Evolutionary conservation across 2,113 vertebrate genomes (phyloP), one percentile per base, ranked within the genome.

Genomic region (Chaenocephalus aceratus): DNA sequence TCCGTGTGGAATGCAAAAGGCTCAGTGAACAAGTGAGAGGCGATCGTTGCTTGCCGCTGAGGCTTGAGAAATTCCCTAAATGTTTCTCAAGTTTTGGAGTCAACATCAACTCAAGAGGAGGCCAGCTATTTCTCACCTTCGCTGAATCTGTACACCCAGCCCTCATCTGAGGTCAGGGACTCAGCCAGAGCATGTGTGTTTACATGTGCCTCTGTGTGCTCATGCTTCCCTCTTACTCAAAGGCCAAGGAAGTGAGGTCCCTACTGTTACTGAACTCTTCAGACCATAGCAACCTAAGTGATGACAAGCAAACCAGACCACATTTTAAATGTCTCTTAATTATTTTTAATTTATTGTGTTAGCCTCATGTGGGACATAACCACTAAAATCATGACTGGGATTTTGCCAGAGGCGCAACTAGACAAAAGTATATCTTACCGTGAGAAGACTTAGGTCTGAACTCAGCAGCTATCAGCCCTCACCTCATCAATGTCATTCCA

Each of bases 71-170:
- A 95, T 94, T 94, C 91, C 80, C 70, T 21, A 73, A 86, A 87
- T 89, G 87, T 87, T 88, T 93, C 86, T 88, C 82, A 89, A 77
- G 85, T 83, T 86, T 91, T 68, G 79, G 75, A 91, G 69, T 88
- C 86, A 70, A 79, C 78, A 83, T 85, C 77, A 80, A 78, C 79
- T 88, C 83, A 72, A 89, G 79, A 75, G 67, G 79, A 88, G 80
- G 61, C 63, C 26, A 81, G 85, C 76, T 91, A 86, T 93, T 91
- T 93, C 91, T 91, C 91, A 91, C 91, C 89, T 92, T 86, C 45
- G 8, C 65, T 75, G 71, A 80, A 80, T 90, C 74, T 84, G 72
- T 67, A 57, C 73, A 60, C 77, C 72, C 52, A 34, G 46, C 75
- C 72, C 48, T 49, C 14, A 54, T 77, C 71, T 69, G 80, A 87